A percentile compares a stretch with the other conserved stretches of the same genome.
phyloP scores from a whole-genome alignment of 2,888 invertebrate species.

The Altica lythri region DNA sequence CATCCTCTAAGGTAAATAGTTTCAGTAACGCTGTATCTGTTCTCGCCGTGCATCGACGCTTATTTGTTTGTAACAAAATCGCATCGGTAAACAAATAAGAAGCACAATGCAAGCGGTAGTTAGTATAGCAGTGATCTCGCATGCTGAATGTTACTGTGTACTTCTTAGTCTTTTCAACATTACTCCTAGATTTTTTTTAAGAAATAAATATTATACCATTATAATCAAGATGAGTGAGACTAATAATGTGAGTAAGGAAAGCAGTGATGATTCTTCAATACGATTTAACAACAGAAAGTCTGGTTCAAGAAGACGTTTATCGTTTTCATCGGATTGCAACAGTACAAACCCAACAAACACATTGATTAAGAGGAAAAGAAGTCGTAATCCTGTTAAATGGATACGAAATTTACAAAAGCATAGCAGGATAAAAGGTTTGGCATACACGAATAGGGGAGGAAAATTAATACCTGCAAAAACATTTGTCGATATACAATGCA shows the following conservation, averaged over 20 bases:
- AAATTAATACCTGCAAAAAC: slow-evolving; percentile 2
- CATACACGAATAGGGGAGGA: slow-evolving; percentile 2
- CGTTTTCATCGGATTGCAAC: slow-evolving; percentile 1
- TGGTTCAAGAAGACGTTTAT: slow-evolving; percentile 1
- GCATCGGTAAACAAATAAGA: slow-evolving; percentile 2
- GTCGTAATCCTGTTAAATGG: slow-evolving; percentile 1
- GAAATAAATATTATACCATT: slow-evolving; percentile 1
- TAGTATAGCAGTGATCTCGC: slow-evolving; percentile 2
- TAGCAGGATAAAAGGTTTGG: slow-evolving; percentile 3
- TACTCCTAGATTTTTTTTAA: slow-evolving; percentile 1
- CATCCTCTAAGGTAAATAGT: neutral
- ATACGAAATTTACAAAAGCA: slow-evolving; percentile 3
- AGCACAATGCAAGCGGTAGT: slow-evolving; percentile 3
- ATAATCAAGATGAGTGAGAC: slow-evolving; percentile 3
- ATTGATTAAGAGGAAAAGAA: slow-evolving; percentile 1
- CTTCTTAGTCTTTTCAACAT: slow-evolving; percentile 1
- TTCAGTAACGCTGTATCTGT: slow-evolving; percentile 2
- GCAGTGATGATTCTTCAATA: slow-evolving; percentile 3
- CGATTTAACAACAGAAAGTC: slow-evolving; percentile 3
- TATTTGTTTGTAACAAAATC: neutral
- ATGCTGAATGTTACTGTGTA: slow-evolving; percentile 2
- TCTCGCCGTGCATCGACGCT: slow-evolving; percentile 2
- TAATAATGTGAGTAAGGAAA: slow-evolving; percentile 2
- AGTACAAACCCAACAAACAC: slow-evolving; percentile 3
- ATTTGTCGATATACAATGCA: slow-evolving; percentile 1